phyloP scores from a whole-genome alignment of 1,140 invertebrate genomes.

The Saxidomus purpurata region DNA sequence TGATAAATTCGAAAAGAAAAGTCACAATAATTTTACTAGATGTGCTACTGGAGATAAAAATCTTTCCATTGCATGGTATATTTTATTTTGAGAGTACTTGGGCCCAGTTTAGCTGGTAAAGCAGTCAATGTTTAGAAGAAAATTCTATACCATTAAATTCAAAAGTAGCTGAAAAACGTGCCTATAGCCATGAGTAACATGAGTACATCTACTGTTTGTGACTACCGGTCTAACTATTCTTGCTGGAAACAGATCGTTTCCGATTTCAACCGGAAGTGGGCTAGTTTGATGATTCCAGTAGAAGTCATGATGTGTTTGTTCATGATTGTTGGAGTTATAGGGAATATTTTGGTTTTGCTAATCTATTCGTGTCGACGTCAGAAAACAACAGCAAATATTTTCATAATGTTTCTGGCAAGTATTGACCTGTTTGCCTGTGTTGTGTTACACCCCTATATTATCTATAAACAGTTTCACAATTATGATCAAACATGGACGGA shows the following conservation, averaged over 20 bases:
- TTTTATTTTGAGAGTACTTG: too few species aligned
- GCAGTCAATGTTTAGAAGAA: too few species aligned
- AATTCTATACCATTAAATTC: too few species aligned
- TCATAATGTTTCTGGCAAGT: slow-evolving; percentile 46
- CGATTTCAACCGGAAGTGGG: neutral
- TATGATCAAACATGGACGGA: slow-evolving; percentile 51
- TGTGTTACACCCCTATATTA: slow-evolving; percentile 66
- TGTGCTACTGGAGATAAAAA: too few species aligned
- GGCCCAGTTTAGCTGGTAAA: too few species aligned
- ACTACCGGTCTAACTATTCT: neutral
- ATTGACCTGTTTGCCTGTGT: slow-evolving; percentile 60
- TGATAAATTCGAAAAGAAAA: too few species aligned
- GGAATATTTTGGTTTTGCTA: slow-evolving; percentile 57
- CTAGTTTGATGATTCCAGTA: neutral
- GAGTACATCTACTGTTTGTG: neutral
- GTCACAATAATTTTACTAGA: too few species aligned
- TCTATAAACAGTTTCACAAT: slow-evolving; percentile 60
- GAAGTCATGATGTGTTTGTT: slow-evolving; percentile 55
- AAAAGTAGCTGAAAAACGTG: too few species aligned
- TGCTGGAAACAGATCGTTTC: slow-evolving; percentile 9
- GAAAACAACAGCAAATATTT: slow-evolving; percentile 56
- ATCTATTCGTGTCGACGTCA: neutral
- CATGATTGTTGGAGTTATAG: slow-evolving; percentile 55
- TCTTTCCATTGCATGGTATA: too few species aligned
- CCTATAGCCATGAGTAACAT: too few species aligned